Base-by-base conservation (phyloP, 2,888 invertebrate genomes). In the Cheilosia pagana region DNA sequence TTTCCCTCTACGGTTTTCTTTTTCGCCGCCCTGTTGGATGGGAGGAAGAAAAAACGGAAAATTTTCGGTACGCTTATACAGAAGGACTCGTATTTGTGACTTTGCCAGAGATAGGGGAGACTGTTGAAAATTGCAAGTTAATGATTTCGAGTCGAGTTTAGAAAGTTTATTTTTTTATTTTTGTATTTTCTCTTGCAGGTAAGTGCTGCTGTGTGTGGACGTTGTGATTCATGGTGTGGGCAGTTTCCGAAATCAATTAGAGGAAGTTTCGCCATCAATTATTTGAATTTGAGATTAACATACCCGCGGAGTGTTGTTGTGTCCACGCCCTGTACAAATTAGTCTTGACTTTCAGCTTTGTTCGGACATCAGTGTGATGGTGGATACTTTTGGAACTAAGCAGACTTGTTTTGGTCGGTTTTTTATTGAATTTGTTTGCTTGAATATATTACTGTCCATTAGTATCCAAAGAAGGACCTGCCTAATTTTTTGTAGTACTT, bases 91-190 rank as follows among this genome's bases (percentile, higher is more conserved):
- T 65, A 41, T 53, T 23, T 62, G 62, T 52, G 55, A 31, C 55
- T 62, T 7, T 45, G 43, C 41, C 12, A 19, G 35, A 28, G 12
- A 52, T 23, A 45, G 39, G 41, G 57, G 50, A 62, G 41, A 28
- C 43, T 19, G 70, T 43, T 70, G 48, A 63, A 76, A 75, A 81
- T 81, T 65, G 76, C 59, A 76, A 81, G 76, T 81, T 81, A 81
- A 81, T 81, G 76, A 76, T 71, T 76, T 62, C 35, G 45, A 63
- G 16, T 62, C 35, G 45, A 63, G 35, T 62, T 60, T 43, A 31
- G 16, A 63, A 53, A 21, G 28, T 10, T 2, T 1, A 0, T 6
- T 23, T 28, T 4, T 57, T 23, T 21, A 3, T 10, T 39, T 52
- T 39, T 65, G n/a, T 39, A 21, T 39, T 53, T 25, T 23, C 43